Conservation (phyloP, 2,888 invertebrate species). For the Hermaeophaga mercurialis region DNA sequence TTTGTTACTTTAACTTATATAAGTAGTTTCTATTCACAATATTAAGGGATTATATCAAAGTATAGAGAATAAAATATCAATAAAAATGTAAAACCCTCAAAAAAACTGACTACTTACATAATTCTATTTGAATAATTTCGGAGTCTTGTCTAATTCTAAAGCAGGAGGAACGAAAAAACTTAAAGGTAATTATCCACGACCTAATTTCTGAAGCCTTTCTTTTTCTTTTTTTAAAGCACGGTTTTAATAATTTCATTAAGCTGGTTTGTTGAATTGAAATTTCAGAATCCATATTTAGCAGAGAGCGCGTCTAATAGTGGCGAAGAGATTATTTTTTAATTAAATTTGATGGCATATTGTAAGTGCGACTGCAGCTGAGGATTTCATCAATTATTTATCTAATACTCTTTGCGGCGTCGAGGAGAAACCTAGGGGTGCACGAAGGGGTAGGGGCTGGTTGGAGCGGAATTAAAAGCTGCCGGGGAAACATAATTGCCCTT, state of each 20-base stretch:
- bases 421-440: constrained; percentile 31
- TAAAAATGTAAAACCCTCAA: too few species aligned
- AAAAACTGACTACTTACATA: too few species aligned
- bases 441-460: constrained; percentile 9
- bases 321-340: constrained; percentile 27
- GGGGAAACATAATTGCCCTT: constrained; percentile 53
- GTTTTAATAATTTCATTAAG: constrained; percentile 2
- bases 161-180: too few species aligned
- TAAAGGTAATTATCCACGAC: too few species aligned
- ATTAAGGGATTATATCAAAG: too few species aligned
- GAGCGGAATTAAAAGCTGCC: constrained; percentile 54
- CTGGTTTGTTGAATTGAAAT: background rate
- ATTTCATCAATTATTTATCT: constrained; percentile 53
- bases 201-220: background rate
- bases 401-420: constrained; percentile 43
- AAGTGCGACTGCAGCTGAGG: constrained; percentile 48
- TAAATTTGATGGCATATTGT: constrained; percentile 40
- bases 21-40: too few species aligned
- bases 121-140: too few species aligned
- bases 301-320: constrained; percentile 10
- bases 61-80: too few species aligned
- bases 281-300: background rate
- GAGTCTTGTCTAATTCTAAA: too few species aligned
- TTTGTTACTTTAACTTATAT: too few species aligned
- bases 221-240: too few species aligned